Conservation (phyloP, 2,113 vertebrate genomes). For the Megaceryle maxima region DNA sequence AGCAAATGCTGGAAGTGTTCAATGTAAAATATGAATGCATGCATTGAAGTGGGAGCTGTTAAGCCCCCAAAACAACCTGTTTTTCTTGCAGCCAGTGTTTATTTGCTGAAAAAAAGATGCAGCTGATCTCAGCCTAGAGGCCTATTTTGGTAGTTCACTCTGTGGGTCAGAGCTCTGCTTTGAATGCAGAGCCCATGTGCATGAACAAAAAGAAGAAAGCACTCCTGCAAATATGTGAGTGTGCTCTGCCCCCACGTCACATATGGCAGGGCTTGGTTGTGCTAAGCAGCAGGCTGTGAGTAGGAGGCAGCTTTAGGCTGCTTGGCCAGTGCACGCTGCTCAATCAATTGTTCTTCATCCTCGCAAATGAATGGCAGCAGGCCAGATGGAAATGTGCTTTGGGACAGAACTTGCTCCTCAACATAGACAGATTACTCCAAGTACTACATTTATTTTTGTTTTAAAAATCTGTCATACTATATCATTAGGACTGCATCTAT, state of each 20-base stretch:
- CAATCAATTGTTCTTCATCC: background rate
- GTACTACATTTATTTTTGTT: background rate
- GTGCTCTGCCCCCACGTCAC: conserved; percentile 6
- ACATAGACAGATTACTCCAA: background rate
- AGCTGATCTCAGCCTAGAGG: background rate
- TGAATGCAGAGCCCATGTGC: background rate
- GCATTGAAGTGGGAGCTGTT: background rate
- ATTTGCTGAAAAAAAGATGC: background rate
- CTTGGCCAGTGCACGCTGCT: conserved; percentile 3
- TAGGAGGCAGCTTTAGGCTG: conserved; percentile 31
- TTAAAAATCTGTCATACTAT: background rate
- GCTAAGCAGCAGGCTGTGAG: conserved; percentile 4
- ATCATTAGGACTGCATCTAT: background rate
- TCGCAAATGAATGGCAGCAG: background rate
- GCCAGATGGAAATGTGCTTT: background rate
- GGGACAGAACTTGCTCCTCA: background rate
- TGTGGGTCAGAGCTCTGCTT: background rate
- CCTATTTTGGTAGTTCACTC: background rate
- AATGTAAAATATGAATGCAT: background rate
- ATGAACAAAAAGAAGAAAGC: background rate
- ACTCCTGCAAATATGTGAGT: accelerated
- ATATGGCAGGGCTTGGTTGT: background rate
- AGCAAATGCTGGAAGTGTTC: background rate
- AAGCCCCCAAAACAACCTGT: background rate
- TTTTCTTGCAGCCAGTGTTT: background rate